A percentile compares a stretch with the other conserved stretches of the same genome.
Evolutionary conservation across 2,797 vertebrate genomes (phyloP).

Genomic region (Trematomus bernacchii): DNA sequence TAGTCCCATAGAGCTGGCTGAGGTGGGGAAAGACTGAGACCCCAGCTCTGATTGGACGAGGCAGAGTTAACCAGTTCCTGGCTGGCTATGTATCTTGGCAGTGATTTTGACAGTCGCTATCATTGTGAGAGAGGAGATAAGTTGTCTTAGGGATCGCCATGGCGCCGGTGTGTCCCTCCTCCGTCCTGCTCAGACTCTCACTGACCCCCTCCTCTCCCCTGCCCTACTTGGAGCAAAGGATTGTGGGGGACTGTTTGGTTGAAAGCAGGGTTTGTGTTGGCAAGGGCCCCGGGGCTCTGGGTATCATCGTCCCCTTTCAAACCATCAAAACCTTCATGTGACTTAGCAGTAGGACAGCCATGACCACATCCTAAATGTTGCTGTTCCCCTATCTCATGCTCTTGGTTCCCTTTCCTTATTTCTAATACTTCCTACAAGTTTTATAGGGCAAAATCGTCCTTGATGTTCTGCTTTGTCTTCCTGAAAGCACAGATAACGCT

Average conservation of each 20-base stretch:
- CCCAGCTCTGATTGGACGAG: conserved; percentile 56
- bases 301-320: conserved; percentile 70
- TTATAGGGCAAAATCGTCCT: not conserved
- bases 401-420: not conserved
- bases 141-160: conserved; percentile 85
- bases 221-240: conserved; percentile 68
- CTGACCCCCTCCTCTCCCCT: conserved; percentile 51
- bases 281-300: conserved; percentile 73
- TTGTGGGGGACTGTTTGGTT: conserved; percentile 58
- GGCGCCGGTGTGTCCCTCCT: conserved; percentile 87
- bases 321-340: conserved; percentile 46
- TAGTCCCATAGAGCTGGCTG: conserved; percentile 35
- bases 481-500: not conserved
- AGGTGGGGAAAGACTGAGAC: conserved; percentile 55
- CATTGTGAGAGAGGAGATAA: conserved; percentile 85
- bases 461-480: not conserved
- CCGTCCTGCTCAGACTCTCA: conserved; percentile 78
- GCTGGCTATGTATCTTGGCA: conserved; percentile 85
- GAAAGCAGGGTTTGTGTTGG: conserved; percentile 83
- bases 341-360: conserved; percentile 16
- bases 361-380: conserved; percentile 9
- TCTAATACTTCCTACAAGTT: not conserved
- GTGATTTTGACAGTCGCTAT: conserved; percentile 89
- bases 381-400: not conserved
- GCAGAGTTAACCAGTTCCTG: conserved; percentile 85